Evolutionary conservation across 2,888 invertebrate genomes (phyloP).

Genomic region (Harpagoxenus sublaevis): DNA sequence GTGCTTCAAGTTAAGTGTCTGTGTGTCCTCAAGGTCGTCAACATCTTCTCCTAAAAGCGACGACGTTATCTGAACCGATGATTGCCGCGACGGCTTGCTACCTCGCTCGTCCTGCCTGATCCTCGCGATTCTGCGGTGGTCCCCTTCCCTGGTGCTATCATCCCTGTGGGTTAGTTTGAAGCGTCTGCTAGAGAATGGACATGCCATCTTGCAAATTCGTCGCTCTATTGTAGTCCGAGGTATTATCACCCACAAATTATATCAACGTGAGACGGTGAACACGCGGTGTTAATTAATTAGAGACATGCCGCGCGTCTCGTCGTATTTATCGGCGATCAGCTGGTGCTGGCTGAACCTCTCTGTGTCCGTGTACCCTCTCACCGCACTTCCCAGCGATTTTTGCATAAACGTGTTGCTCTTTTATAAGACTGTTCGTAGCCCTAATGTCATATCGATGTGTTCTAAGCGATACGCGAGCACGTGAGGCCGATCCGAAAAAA

Average conservation of each 20-base stretch:
- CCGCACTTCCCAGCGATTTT: not conserved
- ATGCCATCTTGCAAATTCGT: conserved; percentile 80
- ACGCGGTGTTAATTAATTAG: conserved; percentile 53
- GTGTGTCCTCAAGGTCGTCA: conserved; percentile 89
- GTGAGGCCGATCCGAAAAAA: conserved; percentile 53
- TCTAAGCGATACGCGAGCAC: conserved; percentile 45
- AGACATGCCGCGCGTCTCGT: conserved; percentile 58
- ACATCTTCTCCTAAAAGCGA: conserved; percentile 87
- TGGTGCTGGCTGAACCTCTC: conserved; percentile 56
- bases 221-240: conserved; percentile 10
- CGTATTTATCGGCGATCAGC: conserved; percentile 74
- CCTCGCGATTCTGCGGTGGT: conserved; percentile 52
- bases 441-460: conserved; percentile 58
- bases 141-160: conserved; percentile 35
- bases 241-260: conserved; percentile 5
- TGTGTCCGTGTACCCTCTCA: not conserved
- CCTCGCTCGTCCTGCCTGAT: conserved; percentile 68
- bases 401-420: conserved; percentile 17
- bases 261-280: conserved; percentile 23
- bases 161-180: conserved; percentile 66
- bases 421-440: conserved; percentile 22
- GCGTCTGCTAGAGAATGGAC: conserved; percentile 81
- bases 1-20: conserved; percentile 92
- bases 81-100: conserved; percentile 87
- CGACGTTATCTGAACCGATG: conserved; percentile 89